Base-by-base conservation (phyloP, 1,140 invertebrate genomes). In the Bathynomus jamesi region DNA sequence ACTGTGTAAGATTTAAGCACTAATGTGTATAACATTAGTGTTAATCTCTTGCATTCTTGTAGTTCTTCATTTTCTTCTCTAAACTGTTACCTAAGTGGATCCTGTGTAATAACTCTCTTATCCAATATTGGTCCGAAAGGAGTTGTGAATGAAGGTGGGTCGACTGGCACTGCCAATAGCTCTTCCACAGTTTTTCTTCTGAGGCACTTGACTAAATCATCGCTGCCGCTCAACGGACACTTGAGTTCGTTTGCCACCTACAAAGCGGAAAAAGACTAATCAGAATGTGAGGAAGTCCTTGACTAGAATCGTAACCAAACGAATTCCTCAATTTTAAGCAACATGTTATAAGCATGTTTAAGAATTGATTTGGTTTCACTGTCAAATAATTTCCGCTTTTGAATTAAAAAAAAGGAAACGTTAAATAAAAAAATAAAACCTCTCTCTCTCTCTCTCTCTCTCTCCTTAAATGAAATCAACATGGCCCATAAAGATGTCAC, bases 81-180 rank as follows among this genome's bases (percentile, higher is more conserved):
- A n/a, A n/a, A n/a, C n/a, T n/a, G n/a, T n/a, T 68, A 76, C 75
- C 60, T 69, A 11, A 61, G 21, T 3, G 81, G 81, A n/a, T 91
- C 88, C 79, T 88, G 89, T 7, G 90, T 90, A 77, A 95, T 88
- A 67, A 94, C 89, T 17, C 88, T 87, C 21, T 89, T 89, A 80
- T 96, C 92, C 40, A 95, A 87, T 61, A 91, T 87, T 62, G 90
- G 93, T 28, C 91, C 92, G 78, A 92, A 87, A 17, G 87, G 85
- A n/a, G 89, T 90, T 76, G 87, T 85, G 80, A 89, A 90, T 65
- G 71, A 65, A 13, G 65, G 69, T 2, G 69, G 67, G 61, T 71
- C 32, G 11, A 76, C 71, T 10, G 64, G 27, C 28, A 90, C 88
- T 29, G 80, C 85, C 76, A 91, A 88, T 61, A 95, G 86, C 79